phyloP scores from a whole-genome alignment of 2,888 invertebrate genomes.

The Tetramorium bicarinatum region DNA sequence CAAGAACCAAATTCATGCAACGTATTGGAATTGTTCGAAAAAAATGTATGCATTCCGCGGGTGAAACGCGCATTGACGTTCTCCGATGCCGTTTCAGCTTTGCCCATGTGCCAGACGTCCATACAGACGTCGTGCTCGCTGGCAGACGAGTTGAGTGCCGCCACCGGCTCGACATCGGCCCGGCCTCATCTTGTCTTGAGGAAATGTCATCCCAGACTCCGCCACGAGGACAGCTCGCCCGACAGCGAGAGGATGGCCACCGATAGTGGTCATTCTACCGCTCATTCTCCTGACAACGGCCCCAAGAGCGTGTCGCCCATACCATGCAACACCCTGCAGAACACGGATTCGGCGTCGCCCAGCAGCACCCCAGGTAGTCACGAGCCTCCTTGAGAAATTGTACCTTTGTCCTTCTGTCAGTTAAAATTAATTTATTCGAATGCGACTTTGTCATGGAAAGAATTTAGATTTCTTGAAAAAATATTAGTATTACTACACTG shows the following conservation, averaged over 20 bases:
- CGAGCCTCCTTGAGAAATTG: neutral
- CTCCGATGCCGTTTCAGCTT: constrained; percentile 57
- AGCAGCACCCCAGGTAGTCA: constrained; percentile 83
- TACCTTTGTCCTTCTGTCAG: neutral
- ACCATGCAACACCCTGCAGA: constrained; percentile 85
- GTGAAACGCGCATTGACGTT: neutral
- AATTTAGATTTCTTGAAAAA: neutral
- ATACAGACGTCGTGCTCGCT: constrained; percentile 87
- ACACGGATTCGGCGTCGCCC: constrained; percentile 84
- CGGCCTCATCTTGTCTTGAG: constrained; percentile 83
- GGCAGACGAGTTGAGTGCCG: constrained; percentile 90
- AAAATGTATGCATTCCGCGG: neutral
- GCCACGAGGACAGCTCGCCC: constrained; percentile 93
- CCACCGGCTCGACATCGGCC: constrained; percentile 83
- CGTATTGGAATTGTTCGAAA: neutral
- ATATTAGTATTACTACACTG: no score
- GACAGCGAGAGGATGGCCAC: constrained; percentile 94
- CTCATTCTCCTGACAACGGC: constrained; percentile 95
- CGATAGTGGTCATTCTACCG: constrained; percentile 97
- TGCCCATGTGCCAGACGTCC: constrained; percentile 73
- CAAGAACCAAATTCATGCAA: neutral
- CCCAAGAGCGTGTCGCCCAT: constrained; percentile 95
- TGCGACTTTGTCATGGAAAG: neutral
- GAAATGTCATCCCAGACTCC: constrained; percentile 82
- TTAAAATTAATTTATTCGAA: neutral